Base-by-base conservation (phyloP, 2,797 vertebrate genomes). In the Trachops cirrhosus region DNA sequence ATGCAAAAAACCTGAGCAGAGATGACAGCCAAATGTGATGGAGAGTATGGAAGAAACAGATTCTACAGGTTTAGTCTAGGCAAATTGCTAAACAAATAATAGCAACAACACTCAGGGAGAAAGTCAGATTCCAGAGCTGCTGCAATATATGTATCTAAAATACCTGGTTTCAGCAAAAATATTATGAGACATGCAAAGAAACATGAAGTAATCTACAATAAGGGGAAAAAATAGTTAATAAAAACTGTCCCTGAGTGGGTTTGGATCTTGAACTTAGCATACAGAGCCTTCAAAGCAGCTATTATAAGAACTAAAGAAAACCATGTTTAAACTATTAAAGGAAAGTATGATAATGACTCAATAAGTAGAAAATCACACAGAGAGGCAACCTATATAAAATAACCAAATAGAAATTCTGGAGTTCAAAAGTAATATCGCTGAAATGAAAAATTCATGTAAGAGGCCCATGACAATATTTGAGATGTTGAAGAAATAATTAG, bases 251-350 rank as follows among this genome's bases (percentile, higher is more conserved):
- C 15, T 91, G 26, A 67, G 34, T 80, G 57, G 57, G 3, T 52
- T 46, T 32, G 48, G 22, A 84, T 85, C 37, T 92, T 85, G 37
- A 59, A 52, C 10, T 71, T 84, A 57, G 19, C 52, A 59, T 57
- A 19, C 24, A 70, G 57, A 50, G 52, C 54, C 73, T 95, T 91
- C 3, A 64, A 70, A 95, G 12, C 48, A 64, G 9, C 5, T 88
- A 24, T 44, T 37, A 41, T 29, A 41, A 75, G n/a, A 88, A 91
- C 29, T 74, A 90, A 67, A 71, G 26, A 21, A 78, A 32, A 41
- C 2, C 4, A 37, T 71, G 11, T 86, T 92, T 96, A 94, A 67
- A 96, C 59, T 77, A 89, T 50, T 64, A 26, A 80, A 74, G 85
- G 32, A 70, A 75, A 70, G 11, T 57, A 34, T 68, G n/a, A 93